Base-by-base conservation (phyloP, 2,888 invertebrate species). In the Caenorhabditis doughertyi region DNA sequence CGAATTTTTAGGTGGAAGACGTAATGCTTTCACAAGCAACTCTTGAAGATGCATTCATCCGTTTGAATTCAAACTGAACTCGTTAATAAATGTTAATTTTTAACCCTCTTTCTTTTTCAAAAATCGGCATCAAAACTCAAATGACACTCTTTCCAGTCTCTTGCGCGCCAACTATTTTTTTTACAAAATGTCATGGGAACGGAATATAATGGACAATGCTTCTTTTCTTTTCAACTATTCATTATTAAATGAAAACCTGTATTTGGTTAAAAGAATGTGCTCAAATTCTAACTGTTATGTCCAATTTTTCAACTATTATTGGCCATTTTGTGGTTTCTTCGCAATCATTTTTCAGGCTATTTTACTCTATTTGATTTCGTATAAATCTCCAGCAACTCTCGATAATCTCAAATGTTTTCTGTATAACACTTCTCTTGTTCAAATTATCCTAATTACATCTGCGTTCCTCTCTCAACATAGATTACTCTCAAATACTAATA, bases 211-310 rank as follows among this genome's bases (percentile, higher is more conserved):
- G n/a, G n/a, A n/a, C n/a, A n/a, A n/a, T 29, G n/a, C 5, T 32
- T 32, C 18, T 13, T 21, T 16, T 5, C 35, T 35, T 35, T 35
- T n/a, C n/a, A n/a, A 35, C 35, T 9, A 35, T 35, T 35, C 35
- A 35, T 35, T 35, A 7, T 9, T 5, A 35, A 35, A 35, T 35
- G 5, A 5, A 35, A 18, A n/a, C n/a, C n/a, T 16, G 4, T 47
- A 7, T 4, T 16, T 47, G 47, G 16, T 5, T 47, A 4, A 7
- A 47, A 16, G 16, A 58, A 77, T 77, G 77, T 68, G 77, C 53
- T 77, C 77, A 3, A 56, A 42, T 21, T 76, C 81, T 21, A 65
- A 76, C 60, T 71, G 49, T 51, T 81, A 81, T 32, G 81, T 81
- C 9, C 16, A 76, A 29, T 71, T 81, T 51, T 81, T 81, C 71